These are phyloP conservation scores for Deroplatys truncata DNA, from an alignment of 2,888 invertebrate genomes.

Conservation along the genomic window DNA sequence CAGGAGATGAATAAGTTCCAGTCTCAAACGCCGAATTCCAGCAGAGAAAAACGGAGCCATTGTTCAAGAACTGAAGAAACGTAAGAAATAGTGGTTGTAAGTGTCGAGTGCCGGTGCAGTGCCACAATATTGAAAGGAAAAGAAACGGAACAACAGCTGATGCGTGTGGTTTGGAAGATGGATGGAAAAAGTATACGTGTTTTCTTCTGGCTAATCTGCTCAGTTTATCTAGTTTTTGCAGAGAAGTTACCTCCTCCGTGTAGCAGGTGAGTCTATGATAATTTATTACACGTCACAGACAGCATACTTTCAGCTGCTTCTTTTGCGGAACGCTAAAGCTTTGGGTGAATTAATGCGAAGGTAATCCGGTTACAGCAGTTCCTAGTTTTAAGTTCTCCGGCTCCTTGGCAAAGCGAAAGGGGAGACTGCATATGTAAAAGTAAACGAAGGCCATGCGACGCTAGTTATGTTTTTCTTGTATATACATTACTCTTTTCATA, in stretches of 20 bases:
- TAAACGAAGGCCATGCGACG: not conserved
- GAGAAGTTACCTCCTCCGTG: not conserved
- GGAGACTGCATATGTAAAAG: not conserved
- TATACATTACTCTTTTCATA: too few species aligned
- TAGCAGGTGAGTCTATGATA: not conserved
- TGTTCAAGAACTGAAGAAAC: not conserved
- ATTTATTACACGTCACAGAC: not conserved
- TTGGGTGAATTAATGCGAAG: not conserved
- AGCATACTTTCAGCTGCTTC: too few species aligned
- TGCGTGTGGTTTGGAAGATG: not conserved
- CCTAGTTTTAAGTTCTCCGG: not conserved
- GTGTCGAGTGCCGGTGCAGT: not conserved
- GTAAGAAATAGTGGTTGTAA: not conserved
- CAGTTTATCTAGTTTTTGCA: not conserved
- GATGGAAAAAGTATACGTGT: not conserved
- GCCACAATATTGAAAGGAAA: not conserved
- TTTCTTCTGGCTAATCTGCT: not conserved
- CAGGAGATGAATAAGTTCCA: not conserved
- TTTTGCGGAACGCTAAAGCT: not conserved
- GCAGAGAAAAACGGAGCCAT: not conserved
- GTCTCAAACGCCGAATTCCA: not conserved
- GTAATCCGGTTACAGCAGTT: not conserved
- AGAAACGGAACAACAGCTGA: not conserved
- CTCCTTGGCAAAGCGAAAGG: not conserved
- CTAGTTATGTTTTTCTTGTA: too few species aligned